Conservation (phyloP, 1,140 invertebrate genomes). For the Heliconius melpomene region DNA sequence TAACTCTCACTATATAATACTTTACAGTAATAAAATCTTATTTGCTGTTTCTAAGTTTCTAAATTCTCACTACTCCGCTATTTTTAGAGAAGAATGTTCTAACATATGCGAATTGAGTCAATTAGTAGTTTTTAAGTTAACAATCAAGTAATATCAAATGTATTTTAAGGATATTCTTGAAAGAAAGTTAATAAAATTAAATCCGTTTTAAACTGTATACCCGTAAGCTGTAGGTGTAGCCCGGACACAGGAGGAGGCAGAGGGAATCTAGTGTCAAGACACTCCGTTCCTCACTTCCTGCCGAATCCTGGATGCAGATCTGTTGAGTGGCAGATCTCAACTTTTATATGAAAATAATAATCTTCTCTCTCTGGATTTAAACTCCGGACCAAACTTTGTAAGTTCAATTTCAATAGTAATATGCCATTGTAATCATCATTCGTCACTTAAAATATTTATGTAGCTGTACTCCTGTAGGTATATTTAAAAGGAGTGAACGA, state of each 20-base stretch:
- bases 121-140: background rate
- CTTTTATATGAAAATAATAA: too few relatives aligned
- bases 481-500: background rate
- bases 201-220: too few relatives aligned
- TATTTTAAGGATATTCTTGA: background rate
- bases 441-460: background rate
- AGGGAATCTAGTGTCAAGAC: background rate
- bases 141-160: background rate
- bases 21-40: constrained; percentile 1
- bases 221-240: too few relatives aligned
- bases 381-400: background rate
- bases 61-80: background rate
- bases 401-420: background rate
- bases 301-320: too few relatives aligned
- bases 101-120: background rate
- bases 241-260: too few relatives aligned
- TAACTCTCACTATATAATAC: background rate
- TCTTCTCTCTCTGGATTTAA: background rate
- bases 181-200: background rate
- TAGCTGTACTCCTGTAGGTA: background rate
- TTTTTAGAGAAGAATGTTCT: background rate
- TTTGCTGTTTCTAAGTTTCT: background rate
- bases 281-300: too few relatives aligned
- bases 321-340: too few relatives aligned
- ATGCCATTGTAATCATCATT: too few relatives aligned